Conservation (phyloP, 30 jellyfish, hydroid and myxozoan species). For the Chironex yamaguchii region DNA sequence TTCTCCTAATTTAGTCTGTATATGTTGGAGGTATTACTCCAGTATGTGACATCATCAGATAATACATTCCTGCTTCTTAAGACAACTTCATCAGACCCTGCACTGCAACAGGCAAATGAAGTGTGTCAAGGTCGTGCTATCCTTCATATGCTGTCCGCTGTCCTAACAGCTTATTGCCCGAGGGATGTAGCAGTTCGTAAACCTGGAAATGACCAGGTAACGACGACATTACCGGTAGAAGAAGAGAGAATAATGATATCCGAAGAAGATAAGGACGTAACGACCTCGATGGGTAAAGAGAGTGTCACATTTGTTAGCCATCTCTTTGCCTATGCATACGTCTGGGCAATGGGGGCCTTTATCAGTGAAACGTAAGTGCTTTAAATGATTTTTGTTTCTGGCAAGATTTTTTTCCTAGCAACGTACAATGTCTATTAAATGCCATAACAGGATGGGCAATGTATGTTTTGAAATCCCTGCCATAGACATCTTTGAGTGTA, state of each 20-base stretch:
- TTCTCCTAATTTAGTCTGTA: no score
- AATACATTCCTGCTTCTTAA: background rate
- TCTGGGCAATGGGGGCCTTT: slow-evolving; percentile 75
- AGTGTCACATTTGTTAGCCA: slow-evolving; percentile 43
- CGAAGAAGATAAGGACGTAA: background rate
- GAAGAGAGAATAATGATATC: slow-evolving; percentile 20
- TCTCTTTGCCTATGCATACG: slow-evolving; percentile 74
- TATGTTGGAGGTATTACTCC: background rate
- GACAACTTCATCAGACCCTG: background rate
- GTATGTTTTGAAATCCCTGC: no score
- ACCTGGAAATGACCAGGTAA: background rate
- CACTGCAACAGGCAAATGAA: no score
- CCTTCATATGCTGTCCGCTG: background rate
- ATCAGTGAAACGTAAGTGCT: slow-evolving; percentile 63
- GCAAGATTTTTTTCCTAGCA: no score
- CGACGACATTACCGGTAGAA: background rate
- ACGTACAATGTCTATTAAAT: no score
- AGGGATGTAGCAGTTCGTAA: background rate
- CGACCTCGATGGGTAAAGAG: slow-evolving; percentile 7
- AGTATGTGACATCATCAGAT: background rate
- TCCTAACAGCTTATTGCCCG: background rate
- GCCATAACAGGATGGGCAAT: no score
- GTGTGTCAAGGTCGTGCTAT: background rate
- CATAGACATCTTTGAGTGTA: no score
- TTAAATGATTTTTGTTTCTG: no score